These are phyloP conservation scores for Chinchilla lanigera DNA, from an alignment of 2,113 vertebrate genomes.

Conservation along the genomic window DNA sequence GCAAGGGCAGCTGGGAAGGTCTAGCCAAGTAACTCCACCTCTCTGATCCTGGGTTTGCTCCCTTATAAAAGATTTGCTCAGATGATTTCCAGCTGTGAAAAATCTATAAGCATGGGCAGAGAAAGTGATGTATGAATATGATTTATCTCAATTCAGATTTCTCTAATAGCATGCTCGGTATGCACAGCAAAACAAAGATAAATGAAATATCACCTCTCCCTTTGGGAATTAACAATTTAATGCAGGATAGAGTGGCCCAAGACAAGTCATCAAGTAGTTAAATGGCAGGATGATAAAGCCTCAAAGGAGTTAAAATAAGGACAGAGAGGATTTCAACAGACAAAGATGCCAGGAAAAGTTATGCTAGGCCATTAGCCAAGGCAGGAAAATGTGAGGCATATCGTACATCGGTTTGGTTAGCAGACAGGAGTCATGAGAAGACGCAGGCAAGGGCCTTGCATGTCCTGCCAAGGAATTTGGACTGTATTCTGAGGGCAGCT, in stretches of 20 bases:
- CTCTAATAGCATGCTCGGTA: background rate
- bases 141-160: constrained; percentile 53
- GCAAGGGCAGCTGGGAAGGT: background rate
- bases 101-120: background rate
- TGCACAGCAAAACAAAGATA: background rate
- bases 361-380: background rate
- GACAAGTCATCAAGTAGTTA: background rate
- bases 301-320: constrained; percentile 29
- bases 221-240: constrained; percentile 10
- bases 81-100: constrained; percentile 46
- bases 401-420: background rate
- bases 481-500: background rate
- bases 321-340: constrained; percentile 27
- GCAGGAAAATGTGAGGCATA: background rate
- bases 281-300: background rate
- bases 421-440: background rate
- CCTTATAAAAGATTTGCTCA: constrained; percentile 39
- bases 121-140: background rate
- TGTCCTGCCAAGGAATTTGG: background rate
- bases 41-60: constrained; percentile 21
- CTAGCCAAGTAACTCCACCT: background rate
- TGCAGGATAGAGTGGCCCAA: background rate
- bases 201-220: background rate
- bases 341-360: constrained; percentile 16
- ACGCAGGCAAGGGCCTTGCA: background rate